phyloP scores from a whole-genome alignment of 2,113 vertebrate genomes.

The Clarias gariepinus region DNA sequence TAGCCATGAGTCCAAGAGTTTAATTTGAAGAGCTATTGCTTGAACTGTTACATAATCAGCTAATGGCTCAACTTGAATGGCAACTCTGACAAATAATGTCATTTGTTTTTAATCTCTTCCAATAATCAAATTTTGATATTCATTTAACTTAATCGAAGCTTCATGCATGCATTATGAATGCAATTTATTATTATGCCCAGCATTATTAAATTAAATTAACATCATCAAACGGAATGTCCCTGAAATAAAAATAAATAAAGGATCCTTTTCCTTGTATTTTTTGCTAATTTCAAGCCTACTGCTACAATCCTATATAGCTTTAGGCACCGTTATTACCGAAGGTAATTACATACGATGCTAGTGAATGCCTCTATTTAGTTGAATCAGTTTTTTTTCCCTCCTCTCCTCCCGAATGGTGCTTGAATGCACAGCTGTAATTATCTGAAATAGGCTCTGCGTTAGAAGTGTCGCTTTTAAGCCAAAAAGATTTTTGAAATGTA shows the following conservation, averaged over 20 bases:
- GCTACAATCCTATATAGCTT: slow-evolving; percentile 32
- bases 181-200: background rate
- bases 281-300: slow-evolving; percentile 10
- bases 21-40: background rate
- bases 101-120: background rate
- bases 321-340: slow-evolving; percentile 43
- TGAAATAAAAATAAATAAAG: background rate
- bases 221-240: background rate
- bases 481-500: slow-evolving; percentile 41
- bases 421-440: slow-evolving; percentile 50
- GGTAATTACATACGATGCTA: slow-evolving; percentile 44
- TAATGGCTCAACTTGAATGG: too few relatives aligned
- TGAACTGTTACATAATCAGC: background rate
- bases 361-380: slow-evolving; percentile 39
- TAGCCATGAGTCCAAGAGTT: background rate
- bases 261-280: background rate
- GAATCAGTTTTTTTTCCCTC: slow-evolving; percentile 7
- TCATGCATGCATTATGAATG: background rate
- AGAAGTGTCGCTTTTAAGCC: slow-evolving; percentile 43
- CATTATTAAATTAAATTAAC: slow-evolving; percentile 4
- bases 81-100: background rate
- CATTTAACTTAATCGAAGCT: background rate
- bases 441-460: slow-evolving; percentile 43
- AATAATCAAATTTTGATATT: background rate
- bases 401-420: background rate